A percentile compares a stretch with the other conserved stretches of the same genome.
Evolutionary conservation across 1,140 invertebrate species (phyloP).

Genomic region (Atopsyche davidsoni): DNA sequence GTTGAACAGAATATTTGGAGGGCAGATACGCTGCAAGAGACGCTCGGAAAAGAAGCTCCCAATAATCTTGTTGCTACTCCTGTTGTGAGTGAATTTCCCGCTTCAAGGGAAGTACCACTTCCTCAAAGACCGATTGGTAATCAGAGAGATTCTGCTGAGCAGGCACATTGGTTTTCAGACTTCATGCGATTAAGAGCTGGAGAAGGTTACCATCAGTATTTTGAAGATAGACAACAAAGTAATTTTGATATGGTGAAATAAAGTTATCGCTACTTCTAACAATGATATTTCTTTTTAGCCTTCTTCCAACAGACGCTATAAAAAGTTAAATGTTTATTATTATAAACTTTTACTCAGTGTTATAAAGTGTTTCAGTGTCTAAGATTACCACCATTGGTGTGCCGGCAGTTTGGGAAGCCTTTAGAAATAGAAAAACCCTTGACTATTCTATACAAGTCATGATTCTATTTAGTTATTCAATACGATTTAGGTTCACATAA

Average conservation of each 20-base stretch:
- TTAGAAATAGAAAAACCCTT: too few relatives aligned
- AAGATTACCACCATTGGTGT: too few relatives aligned
- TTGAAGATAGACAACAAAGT: constrained; percentile 3
- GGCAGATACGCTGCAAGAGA: constrained; percentile 1
- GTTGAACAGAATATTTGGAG: constrained; percentile 8
- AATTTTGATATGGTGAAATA: constrained; percentile 5
- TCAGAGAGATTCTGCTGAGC: neutral
- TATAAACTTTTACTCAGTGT: too few relatives aligned
- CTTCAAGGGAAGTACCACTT: neutral
- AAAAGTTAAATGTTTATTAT: too few relatives aligned
- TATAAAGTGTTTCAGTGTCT: too few relatives aligned
- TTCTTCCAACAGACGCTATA: too few relatives aligned
- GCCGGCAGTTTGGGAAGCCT: too few relatives aligned
- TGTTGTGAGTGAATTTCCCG: neutral
- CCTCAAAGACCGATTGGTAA: neutral
- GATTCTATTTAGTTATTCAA: too few relatives aligned
- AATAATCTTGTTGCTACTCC: neutral
- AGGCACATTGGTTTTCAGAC: constrained; percentile 9
- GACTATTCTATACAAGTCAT: too few relatives aligned
- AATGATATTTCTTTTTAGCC: too few relatives aligned
- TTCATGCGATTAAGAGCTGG: constrained; percentile 8
- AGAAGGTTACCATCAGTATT: constrained; percentile 7
- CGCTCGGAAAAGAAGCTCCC: neutral
- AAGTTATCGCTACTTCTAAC: too few relatives aligned
- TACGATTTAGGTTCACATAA: too few relatives aligned